Evolutionary conservation across 2,888 invertebrate genomes (phyloP).

Genomic region (Amphipyra berbera): DNA sequence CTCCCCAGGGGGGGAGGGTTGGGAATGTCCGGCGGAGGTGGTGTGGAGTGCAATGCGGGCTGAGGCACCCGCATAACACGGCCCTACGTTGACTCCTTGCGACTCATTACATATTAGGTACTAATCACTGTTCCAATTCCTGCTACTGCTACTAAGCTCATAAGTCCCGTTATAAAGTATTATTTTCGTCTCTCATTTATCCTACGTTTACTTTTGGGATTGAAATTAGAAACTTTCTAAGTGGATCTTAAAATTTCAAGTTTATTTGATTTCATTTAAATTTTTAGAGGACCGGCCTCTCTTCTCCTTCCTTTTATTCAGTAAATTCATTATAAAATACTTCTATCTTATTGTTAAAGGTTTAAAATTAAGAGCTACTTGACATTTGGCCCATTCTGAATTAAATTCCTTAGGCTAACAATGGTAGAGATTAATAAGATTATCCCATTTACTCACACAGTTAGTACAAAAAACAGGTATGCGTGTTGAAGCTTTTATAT

Average conservation of each 20-base stretch:
- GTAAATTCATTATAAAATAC: constrained; percentile 45
- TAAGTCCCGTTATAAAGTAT: constrained; percentile 46
- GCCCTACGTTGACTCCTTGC: constrained; percentile 29
- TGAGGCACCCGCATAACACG: no score
- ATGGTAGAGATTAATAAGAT: constrained; percentile 35
- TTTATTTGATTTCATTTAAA: constrained; percentile 54
- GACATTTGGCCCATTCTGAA: constrained; percentile 25
- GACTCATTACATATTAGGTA: constrained; percentile 49
- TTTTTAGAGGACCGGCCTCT: constrained; percentile 38
- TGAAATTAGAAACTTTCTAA: constrained; percentile 52
- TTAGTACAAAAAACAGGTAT: constrained; percentile 13
- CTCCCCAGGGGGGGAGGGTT: no score
- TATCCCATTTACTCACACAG: constrained; percentile 21
- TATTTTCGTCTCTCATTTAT: constrained; percentile 47
- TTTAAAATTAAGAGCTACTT: constrained; percentile 39
- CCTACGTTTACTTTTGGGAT: constrained; percentile 48
- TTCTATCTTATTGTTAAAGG: constrained; percentile 35
- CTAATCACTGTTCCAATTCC: constrained; percentile 24
- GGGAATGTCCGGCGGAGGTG: no score
- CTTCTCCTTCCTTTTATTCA: constrained; percentile 26
- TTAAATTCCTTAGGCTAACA: constrained; percentile 38
- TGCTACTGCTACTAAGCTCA: constrained; percentile 26
- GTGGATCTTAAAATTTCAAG: constrained; percentile 53
- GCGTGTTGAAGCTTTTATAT: constrained; percentile 6
- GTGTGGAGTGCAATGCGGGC: no score